Conservation (phyloP, 2,113 vertebrate species). For the Prinia subflava region DNA sequence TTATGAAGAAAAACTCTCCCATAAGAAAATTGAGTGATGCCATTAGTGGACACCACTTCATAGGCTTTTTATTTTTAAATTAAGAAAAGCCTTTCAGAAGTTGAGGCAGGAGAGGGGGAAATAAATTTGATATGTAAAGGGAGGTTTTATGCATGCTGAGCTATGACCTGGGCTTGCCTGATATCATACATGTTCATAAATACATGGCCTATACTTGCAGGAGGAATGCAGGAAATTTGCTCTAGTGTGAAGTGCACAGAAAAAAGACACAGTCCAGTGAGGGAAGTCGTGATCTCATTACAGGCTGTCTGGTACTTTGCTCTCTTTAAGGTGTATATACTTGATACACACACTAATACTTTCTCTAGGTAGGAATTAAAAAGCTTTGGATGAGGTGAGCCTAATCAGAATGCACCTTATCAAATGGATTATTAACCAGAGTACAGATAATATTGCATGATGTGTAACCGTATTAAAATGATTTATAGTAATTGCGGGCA, state of each 20-base stretch:
- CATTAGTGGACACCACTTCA: slow-evolving; percentile 5
- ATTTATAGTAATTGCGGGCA: slow-evolving; percentile 39
- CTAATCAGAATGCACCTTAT: slow-evolving; percentile 27
- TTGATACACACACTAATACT: background rate
- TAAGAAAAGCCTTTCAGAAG: background rate
- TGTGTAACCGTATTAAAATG: slow-evolving; percentile 33
- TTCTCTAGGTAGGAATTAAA: slow-evolving; percentile 29
- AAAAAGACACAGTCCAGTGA: slow-evolving; percentile 8
- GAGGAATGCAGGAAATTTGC: background rate
- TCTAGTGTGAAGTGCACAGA: background rate
- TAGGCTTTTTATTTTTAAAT: background rate
- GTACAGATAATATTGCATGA: slow-evolving; percentile 50
- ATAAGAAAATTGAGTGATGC: background rate
- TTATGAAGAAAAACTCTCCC: slow-evolving; percentile 21
- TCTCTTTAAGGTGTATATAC: background rate
- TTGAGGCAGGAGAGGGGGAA: slow-evolving; percentile 18
- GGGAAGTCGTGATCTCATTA: slow-evolving; percentile 6
- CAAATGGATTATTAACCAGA: slow-evolving; percentile 55
- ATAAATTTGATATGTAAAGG: background rate
- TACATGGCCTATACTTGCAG: background rate
- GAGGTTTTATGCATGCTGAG: slow-evolving; percentile 16
- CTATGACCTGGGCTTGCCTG: slow-evolving; percentile 57
- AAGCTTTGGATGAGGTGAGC: background rate
- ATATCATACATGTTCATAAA: background rate
- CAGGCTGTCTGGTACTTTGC: background rate